Evolutionary conservation across 2,888 invertebrate genomes (phyloP).

Genomic region (Megalurothrips usitatus): DNA sequence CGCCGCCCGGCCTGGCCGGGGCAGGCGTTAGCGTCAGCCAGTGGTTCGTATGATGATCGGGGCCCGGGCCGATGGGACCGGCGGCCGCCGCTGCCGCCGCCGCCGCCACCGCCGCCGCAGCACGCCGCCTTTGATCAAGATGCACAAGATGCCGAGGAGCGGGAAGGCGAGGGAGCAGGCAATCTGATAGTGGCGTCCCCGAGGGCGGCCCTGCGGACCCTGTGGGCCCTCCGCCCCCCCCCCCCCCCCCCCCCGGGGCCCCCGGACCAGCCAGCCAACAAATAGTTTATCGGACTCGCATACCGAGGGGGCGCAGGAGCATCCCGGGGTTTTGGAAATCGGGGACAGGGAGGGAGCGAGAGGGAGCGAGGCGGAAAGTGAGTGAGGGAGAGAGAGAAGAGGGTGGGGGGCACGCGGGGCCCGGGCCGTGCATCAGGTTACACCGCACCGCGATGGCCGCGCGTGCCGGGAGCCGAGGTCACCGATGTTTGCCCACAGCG

Average conservation of each 20-base stretch:
- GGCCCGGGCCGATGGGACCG: not conserved
- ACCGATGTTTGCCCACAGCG: not conserved
- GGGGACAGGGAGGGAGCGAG: too few relatives aligned
- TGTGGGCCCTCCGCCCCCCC: not conserved
- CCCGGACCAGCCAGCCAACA: not conserved
- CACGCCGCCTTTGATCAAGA: not conserved
- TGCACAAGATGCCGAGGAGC: not conserved
- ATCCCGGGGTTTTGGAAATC: too few relatives aligned
- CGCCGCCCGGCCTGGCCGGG: not conserved
- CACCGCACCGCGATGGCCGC: too few relatives aligned
- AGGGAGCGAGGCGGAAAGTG: too few relatives aligned
- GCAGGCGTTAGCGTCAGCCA: not conserved
- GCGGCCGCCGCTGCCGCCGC: not conserved
- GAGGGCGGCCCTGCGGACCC: too few relatives aligned
- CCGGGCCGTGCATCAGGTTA: too few relatives aligned
- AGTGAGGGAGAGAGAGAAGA: too few relatives aligned
- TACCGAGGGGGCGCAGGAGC: too few relatives aligned
- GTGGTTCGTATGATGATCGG: not conserved
- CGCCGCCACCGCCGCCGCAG: not conserved
- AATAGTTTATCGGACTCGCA: conserved; percentile 6
- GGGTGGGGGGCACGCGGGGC: too few relatives aligned
- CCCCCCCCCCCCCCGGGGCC: not conserved
- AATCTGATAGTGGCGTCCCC: not conserved
- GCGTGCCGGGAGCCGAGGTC: too few relatives aligned
- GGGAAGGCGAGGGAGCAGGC: not conserved